A percentile compares a stretch with the other conserved stretches of the same genome.
These are phyloP conservation scores for Agrotis clavis DNA, from an alignment of 2,888 invertebrate species.

Conservation along the genomic window DNA sequence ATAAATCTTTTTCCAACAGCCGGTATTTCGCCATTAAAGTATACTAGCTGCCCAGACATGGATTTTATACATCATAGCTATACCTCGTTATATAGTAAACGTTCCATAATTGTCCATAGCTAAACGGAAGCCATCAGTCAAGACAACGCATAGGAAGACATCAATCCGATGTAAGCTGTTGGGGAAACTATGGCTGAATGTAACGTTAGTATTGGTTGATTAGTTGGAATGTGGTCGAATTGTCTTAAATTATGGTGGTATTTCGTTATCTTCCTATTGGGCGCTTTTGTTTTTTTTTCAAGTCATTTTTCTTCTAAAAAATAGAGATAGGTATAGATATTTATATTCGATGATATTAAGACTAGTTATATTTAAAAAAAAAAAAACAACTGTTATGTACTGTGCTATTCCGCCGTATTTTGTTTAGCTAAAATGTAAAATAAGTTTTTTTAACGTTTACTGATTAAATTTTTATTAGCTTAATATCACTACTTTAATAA, in stretches of 20 bases:
- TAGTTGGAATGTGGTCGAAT: not conserved
- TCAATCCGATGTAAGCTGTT: constrained; percentile 38
- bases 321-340: no score
- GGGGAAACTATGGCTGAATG: constrained; percentile 4
- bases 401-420: no score
- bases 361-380: no score
- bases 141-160: constrained; percentile 41
- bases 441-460: no score
- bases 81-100: not conserved
- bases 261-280: not conserved
- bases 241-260: not conserved
- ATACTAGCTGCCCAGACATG: not conserved
- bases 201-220: not conserved
- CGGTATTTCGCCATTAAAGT: not conserved
- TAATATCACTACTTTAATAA: no score
- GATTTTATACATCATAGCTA: no score
- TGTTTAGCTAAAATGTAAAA: not conserved
- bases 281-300: no score
- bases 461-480: no score
- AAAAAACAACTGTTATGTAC: no score
- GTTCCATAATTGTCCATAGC: constrained; percentile 14
- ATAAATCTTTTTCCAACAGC: no score
- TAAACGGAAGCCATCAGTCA: constrained; percentile 52
- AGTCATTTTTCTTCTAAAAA: no score
- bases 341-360: no score